A percentile compares a stretch with the other conserved stretches of the same genome.
Conservation (phyloP, 2,888 invertebrate species). For the Oscheius sp. region DNA sequence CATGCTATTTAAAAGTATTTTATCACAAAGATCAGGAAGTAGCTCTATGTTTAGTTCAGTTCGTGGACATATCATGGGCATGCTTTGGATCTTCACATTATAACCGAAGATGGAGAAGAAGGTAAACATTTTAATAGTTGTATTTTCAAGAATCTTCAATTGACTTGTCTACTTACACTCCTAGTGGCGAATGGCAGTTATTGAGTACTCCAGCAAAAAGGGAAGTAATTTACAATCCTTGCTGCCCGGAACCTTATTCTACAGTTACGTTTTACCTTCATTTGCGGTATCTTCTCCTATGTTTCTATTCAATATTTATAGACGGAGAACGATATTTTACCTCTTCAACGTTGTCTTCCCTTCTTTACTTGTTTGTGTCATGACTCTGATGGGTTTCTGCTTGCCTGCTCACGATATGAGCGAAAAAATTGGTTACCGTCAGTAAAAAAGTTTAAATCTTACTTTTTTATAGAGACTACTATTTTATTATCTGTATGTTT, state of each 20-base stretch:
- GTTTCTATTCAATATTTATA: not conserved
- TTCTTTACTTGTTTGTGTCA: conserved; percentile 63
- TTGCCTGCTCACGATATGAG: conserved; percentile 65
- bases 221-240: conserved; percentile 76
- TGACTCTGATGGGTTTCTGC: conserved; percentile 67
- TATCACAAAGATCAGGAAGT: not conserved
- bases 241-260: conserved; percentile 83
- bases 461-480: conserved; percentile 54
- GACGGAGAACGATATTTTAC: conserved; percentile 58
- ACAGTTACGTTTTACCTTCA: conserved; percentile 58
- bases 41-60: conserved; percentile 78
- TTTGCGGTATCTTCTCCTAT: conserved; percentile 32
- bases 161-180: conserved; percentile 61
- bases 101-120: conserved; percentile 46
- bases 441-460: conserved; percentile 2
- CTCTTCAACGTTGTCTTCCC: conserved; percentile 60
- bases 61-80: conserved; percentile 96
- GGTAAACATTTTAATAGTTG: conserved; percentile 33
- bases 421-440: conserved; percentile 64
- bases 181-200: conserved; percentile 62
- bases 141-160: conserved; percentile 53
- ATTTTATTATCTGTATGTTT: conserved; percentile 87
- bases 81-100: conserved; percentile 81
- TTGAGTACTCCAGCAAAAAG: conserved; percentile 69
- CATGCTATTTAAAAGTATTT: conserved; percentile 55